Conservation (phyloP, 1,140 invertebrate genomes). For the Geopemphigus sp. region DNA sequence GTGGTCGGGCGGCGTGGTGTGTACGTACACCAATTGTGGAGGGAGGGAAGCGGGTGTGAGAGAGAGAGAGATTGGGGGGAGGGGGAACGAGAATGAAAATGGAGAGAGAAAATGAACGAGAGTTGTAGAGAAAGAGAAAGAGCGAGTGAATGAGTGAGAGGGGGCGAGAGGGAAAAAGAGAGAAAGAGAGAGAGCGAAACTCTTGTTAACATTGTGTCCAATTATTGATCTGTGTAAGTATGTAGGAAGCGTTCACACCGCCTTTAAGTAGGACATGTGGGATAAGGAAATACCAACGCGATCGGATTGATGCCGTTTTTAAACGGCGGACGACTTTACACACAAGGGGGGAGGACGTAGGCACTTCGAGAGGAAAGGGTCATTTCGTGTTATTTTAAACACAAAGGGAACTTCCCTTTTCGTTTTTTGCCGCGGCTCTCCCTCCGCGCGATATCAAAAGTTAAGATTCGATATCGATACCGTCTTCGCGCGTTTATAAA, state of each 20-base stretch:
- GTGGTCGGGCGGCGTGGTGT: background rate
- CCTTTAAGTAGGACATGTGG: constrained; percentile 49
- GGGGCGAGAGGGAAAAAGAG: no score
- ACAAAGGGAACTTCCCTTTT: no score
- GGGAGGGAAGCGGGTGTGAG: background rate
- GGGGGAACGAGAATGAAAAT: no score
- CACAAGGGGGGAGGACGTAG: no score
- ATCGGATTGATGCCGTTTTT: background rate
- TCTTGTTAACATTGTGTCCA: constrained; percentile 50
- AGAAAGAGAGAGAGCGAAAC: constrained; percentile 22
- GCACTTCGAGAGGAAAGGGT: background rate
- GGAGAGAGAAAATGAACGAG: no score
- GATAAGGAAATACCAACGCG: constrained; percentile 29
- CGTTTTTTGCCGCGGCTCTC: background rate
- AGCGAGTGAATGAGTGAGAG: no score
- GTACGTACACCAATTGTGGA: constrained; percentile 18
- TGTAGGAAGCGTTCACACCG: constrained; percentile 49
- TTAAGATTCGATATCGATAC: background rate
- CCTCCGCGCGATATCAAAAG: background rate
- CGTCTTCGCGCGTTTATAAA: background rate
- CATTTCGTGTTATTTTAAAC: background rate
- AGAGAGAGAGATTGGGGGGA: no score
- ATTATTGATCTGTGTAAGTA: constrained; percentile 50
- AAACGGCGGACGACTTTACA: background rate
- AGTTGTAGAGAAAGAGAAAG: no score